Evolutionary conservation across 1,140 invertebrate genomes (phyloP), one percentile per base, ranked within the genome.

Genomic region (Trichoplusia ni): DNA sequence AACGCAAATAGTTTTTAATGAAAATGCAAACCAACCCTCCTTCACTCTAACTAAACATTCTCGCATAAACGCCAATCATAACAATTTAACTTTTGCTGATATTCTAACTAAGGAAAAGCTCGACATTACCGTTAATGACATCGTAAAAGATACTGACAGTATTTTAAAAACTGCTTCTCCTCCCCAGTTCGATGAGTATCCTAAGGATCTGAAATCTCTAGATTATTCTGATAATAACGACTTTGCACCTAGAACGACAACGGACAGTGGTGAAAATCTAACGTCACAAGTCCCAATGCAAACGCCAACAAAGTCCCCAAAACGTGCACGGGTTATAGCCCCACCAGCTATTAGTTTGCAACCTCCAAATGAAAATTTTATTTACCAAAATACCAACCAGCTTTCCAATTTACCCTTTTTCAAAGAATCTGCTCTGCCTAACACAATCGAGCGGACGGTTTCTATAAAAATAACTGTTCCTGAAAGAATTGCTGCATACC

Each of bases 391-490:
- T 46, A 67, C 40, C 59, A 90, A 88, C 54, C 69, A 56, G 49
- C 33, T 87, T 38, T 69, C 79, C 7, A 79, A 76, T 63, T 75
- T 90, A 60, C 84, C 86, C 13, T 90, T 75, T 62, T 77, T 75
- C 27, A 83, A 82, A 70, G 78, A 88, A 75, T 64, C 80, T 25
- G 31, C 60, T 7, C 16, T 75, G 8, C 77, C 74, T 23, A 67
- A 85, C 42, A 87, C 82, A 11, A 88, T 89, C 19, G 85, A 90
- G 71, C 79, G 85, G 73, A 89, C 82, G 8, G 85, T 90, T 38
- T 86, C 85, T 19, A 72, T 90, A 58, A 89, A 89, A 82, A 88
- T 90, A 40, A 84, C 85, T 5, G 79, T 90, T 40, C 88, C 88
- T 1, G 84, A 90, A 79, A 84, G 79, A 66, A 69, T 87, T 21